Evolutionary conservation across 1,140 invertebrate genomes (phyloP), one percentile per base, ranked within the genome.

Genomic region (Halyomorpha halys): DNA sequence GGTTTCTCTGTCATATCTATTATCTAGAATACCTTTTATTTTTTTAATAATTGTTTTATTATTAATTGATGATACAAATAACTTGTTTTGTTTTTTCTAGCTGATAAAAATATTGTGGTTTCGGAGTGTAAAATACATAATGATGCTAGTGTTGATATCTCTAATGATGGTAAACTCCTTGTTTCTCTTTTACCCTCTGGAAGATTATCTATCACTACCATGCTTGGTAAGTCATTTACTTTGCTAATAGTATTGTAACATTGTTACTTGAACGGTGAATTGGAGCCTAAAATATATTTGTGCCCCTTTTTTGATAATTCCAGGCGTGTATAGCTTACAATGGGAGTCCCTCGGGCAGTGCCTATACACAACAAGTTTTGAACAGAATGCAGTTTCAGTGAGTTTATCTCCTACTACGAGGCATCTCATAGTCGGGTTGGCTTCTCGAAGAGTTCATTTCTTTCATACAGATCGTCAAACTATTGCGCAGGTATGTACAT

Each of bases 141-240:
- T 71, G 89, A 92, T 73, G 88, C 89, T 1, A 90, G 86, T 73
- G 86, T 91, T 66, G 89, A 90, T 72, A 85, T 92, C 65, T 90
- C 89, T 0, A 80, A 81, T 27, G 87, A 92, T 74, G 88, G 89
- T 8, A 81, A 81, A n/a, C 76, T 90, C 27, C 74, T 93, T 30
- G 87, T 87, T 2, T 85, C 89, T 2, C 76, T 91, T 63, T 74
- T 89, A 8, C 87, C 83, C 16, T 79, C 81, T 21, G 81, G 80
- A 18, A 76, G 83, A 39, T 79, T 79, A 68, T 85, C 77, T 76
- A 81, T 67, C 74, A 83, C 81, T 72, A 84, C 77, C 16, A 79
- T 78, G 27, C 75, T 87, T 72, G 84, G 85, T 87, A 77, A 81
- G n/a, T 19, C 15, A 56, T 27, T 6, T 56, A 13, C 4, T 23